phyloP scores from a whole-genome alignment of 2,113 vertebrate species.

The Rhinoderma darwinii region DNA sequence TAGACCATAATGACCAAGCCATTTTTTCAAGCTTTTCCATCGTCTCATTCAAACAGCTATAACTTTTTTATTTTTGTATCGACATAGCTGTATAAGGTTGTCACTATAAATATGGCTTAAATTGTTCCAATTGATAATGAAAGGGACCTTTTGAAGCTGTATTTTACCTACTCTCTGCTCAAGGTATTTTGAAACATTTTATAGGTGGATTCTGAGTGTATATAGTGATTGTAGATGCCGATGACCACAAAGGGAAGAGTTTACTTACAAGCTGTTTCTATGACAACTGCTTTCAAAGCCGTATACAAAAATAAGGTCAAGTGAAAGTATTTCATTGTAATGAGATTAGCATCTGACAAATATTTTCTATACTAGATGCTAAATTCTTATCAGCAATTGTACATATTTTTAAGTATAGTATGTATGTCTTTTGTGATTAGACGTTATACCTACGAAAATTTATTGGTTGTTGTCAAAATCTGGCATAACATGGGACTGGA shows the following conservation, averaged over 20 bases:
- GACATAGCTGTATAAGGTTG: too few relatives aligned
- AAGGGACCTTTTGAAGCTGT: not conserved
- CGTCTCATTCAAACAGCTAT: too few relatives aligned
- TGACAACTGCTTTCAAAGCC: conserved; percentile 16
- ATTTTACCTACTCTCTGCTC: not conserved
- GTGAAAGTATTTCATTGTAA: conserved; percentile 9
- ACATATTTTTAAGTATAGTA: too few relatives aligned
- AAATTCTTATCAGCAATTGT: not conserved
- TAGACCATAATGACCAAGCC: too few relatives aligned
- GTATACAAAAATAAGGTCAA: conserved; percentile 5
- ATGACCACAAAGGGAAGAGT: conserved; percentile 1
- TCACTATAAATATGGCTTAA: not conserved
- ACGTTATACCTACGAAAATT: too few relatives aligned
- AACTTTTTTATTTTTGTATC: too few relatives aligned
- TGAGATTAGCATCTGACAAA: conserved; percentile 28
- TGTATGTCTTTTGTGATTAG: too few relatives aligned
- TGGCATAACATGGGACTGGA: too few relatives aligned
- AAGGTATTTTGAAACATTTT: conserved; percentile 10
- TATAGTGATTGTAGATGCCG: conserved; percentile 3
- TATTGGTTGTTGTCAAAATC: too few relatives aligned
- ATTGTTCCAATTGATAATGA: not conserved
- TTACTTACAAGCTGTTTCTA: conserved; percentile 36
- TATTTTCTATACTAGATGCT: not conserved
- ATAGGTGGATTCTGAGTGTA: conserved; percentile 29
- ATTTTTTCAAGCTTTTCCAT: too few relatives aligned